Evolutionary conservation across 1,140 invertebrate genomes (phyloP).

Genomic region (Spodoptera litura): DNA sequence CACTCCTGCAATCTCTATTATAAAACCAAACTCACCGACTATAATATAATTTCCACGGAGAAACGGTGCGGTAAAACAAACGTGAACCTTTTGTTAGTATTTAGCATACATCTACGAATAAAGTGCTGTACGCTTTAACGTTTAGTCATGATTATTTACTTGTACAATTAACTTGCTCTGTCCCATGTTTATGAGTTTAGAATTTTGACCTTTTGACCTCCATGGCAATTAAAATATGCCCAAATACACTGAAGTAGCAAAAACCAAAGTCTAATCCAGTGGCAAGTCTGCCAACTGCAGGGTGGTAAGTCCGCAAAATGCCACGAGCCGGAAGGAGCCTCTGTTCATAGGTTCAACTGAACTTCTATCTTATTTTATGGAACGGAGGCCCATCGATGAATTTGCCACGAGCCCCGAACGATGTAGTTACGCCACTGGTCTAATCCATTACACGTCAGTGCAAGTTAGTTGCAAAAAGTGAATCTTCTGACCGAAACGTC

Average conservation of each 20-base stretch:
- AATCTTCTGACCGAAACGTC: not conserved
- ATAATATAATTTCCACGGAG: slow-evolving; percentile 33
- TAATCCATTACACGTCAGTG: not conserved
- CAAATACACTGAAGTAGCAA: no score
- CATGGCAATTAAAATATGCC: no score
- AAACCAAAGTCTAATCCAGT: no score
- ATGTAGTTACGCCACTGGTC: not conserved
- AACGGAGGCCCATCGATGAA: no score
- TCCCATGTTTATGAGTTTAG: not conserved
- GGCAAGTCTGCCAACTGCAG: no score
- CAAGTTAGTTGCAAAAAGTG: not conserved
- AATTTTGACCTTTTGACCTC: no score
- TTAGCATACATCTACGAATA: slow-evolving; percentile 29
- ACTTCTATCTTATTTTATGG: no score
- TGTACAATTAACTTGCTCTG: not conserved
- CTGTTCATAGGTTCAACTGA: no score
- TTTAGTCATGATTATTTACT: not conserved
- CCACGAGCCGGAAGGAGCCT: no score
- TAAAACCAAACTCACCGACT: slow-evolving; percentile 34
- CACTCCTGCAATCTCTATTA: slow-evolving; percentile 18
- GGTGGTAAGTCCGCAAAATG: no score
- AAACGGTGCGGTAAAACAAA: slow-evolving; percentile 37
- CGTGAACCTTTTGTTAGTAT: slow-evolving; percentile 27
- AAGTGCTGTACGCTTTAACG: slow-evolving; percentile 6
- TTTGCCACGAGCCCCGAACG: no score